Evolutionary conservation across 2,113 vertebrate species (phyloP).

Genomic region (Prionailurus bengalensis): DNA sequence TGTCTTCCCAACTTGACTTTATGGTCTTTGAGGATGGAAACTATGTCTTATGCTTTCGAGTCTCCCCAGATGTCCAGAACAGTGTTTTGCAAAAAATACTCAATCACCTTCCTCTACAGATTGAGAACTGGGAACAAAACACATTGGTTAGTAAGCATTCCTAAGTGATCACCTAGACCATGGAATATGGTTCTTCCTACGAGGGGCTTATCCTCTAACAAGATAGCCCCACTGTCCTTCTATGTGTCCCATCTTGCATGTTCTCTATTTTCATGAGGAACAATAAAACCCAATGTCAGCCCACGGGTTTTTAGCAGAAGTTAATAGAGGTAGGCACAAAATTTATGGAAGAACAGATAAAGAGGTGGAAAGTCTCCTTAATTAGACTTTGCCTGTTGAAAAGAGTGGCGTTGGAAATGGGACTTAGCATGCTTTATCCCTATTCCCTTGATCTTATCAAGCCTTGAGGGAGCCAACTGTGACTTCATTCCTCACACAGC

Average conservation of each 20-base stretch:
- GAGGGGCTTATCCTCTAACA: neutral
- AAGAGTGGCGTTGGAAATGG: neutral
- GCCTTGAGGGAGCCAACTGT: neutral
- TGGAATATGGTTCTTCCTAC: neutral
- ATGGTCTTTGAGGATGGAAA: slow-evolving; percentile 26
- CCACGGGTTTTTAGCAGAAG: neutral
- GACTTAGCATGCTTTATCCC: fast-evolving
- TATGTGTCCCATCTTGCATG: neutral
- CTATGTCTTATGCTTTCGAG: neutral
- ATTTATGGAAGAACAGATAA: slow-evolving; percentile 6
- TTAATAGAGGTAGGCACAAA: slow-evolving; percentile 12
- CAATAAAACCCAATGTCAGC: neutral
- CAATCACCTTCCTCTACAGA: neutral
- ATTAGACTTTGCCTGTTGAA: neutral
- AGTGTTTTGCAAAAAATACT: neutral
- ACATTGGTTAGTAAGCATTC: neutral
- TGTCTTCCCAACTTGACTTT: slow-evolving; percentile 41
- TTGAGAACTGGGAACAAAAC: neutral
- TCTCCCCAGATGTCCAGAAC: neutral
- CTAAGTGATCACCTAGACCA: neutral
- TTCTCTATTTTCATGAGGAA: neutral
- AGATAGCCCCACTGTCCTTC: neutral
- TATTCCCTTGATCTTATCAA: neutral
- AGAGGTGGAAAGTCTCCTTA: slow-evolving; percentile 19
- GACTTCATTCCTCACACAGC: neutral